Evolutionary conservation across 2,888 invertebrate genomes (phyloP), one percentile per base, ranked within the genome.

Genomic region (Drosophila mercatorum): DNA sequence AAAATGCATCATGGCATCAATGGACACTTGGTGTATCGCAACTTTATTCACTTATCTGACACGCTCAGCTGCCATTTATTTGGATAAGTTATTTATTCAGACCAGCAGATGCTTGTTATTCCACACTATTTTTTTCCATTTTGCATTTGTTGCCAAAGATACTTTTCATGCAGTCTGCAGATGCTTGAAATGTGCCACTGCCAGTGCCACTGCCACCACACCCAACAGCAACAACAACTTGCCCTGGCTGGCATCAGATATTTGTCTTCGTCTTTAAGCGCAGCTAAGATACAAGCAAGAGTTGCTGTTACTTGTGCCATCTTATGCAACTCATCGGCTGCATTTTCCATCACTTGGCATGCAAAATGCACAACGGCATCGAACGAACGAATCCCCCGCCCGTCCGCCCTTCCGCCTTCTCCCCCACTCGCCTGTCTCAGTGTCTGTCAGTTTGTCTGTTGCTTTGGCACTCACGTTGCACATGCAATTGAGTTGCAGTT

Each of bases 321-420:
- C 81, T 89, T 87, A 83, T 83, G 83, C 83, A 83, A 83, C 80
- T 75, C 84, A 68, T 70, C 61, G 72, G 69, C 80, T 88, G 72
- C 72, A 69, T 47, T 77, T 68, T 70, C 74, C 68, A 60, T 40
- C 73, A 81, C 79, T 85, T 81, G 84, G 81, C 82, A 87, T 84
- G 84, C 88, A 86, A 83, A 83, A 83, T 77, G 73, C 83, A 59
- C 58, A 78, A 22, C 56, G 56, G 12, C 31, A 31, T 58, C 70
- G 31, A 56, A 56, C 34, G 34, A 34, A 12, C 22, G 51, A 22
- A 22, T 22, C 0, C 22, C 22, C 51, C 34, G 5, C 28, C 28
- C 28, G 0, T 3, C 28, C 28, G 28, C 2, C 28, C 28, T 3
- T 2, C 12, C 28, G 14, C 46, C 34, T 7, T 2, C 28, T 2